A percentile compares a stretch with the other conserved stretches of the same genome.
phyloP scores from a whole-genome alignment of 1,140 invertebrate genomes.

The Orchestia grillus region DNA sequence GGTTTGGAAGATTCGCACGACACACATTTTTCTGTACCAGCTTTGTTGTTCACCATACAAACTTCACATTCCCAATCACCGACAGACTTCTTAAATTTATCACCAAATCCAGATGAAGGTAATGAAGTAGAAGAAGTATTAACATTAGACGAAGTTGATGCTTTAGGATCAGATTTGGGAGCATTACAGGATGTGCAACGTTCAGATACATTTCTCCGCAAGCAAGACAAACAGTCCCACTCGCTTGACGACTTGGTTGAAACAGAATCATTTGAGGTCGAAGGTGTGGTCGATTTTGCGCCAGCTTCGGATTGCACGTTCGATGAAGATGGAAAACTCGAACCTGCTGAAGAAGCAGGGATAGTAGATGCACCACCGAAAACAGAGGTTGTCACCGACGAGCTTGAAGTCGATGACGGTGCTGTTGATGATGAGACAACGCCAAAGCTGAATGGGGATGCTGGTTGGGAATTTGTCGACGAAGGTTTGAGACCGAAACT shows the following conservation, averaged over 20 bases:
- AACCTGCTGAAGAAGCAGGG: not conserved
- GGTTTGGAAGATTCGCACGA: conserved; percentile 75
- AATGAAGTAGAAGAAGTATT: not conserved
- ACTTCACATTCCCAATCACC: conserved; percentile 76
- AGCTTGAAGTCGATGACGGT: not conserved
- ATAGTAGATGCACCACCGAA: conserved; percentile 38
- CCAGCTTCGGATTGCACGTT: not conserved
- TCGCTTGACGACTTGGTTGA: not conserved
- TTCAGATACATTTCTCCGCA: not conserved
- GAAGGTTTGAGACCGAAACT: not conserved
- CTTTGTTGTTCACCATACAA: conserved; percentile 77
- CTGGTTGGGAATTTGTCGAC: not conserved
- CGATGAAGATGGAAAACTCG: not conserved
- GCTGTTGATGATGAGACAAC: not conserved
- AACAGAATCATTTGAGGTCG: not conserved
- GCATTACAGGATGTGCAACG: not conserved
- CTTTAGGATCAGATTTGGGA: not conserved
- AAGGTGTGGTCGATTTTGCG: not conserved
- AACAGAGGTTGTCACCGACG: not conserved
- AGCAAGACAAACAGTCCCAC: not conserved
- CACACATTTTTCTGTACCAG: conserved; percentile 73
- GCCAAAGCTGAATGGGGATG: not conserved
- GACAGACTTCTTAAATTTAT: conserved; percentile 73
- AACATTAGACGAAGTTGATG: not conserved
- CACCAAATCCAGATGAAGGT: conserved; percentile 71